phyloP scores from a whole-genome alignment of 2,888 invertebrate species.

The Formica aserva region DNA sequence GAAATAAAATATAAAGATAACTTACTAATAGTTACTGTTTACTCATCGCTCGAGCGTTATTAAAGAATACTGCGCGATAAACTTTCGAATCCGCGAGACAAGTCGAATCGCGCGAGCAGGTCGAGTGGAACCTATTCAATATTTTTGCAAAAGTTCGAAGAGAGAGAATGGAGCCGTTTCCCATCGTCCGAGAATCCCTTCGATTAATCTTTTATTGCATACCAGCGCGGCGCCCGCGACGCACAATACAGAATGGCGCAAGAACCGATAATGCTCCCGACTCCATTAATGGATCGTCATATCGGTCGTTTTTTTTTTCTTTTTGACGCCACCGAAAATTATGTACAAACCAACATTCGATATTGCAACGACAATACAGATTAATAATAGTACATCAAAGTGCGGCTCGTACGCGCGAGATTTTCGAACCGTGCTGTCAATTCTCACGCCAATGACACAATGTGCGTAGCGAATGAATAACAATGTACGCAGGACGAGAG shows the following conservation, averaged over 20 bases:
- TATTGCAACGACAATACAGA: background rate
- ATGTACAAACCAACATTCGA: background rate
- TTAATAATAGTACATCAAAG: conserved; percentile 34
- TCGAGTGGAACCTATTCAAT: conserved; percentile 50
- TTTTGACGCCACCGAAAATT: conserved; percentile 42
- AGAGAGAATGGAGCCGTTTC: conserved; percentile 55
- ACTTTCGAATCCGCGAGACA: conserved; percentile 36
- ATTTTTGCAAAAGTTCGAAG: conserved; percentile 59
- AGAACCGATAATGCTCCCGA: conserved; percentile 65
- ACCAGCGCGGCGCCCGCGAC: conserved; percentile 34
- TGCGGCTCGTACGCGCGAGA: background rate
- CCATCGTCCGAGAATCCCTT: conserved; percentile 43
- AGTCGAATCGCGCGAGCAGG: conserved; percentile 38
- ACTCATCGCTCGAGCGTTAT: background rate
- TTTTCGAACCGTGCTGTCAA: conserved; percentile 15
- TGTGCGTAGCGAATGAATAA: conserved; percentile 10
- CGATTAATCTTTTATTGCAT: conserved; percentile 65
- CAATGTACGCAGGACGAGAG: conserved; percentile 20
- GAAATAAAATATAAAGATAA: conserved; percentile 29
- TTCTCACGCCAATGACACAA: background rate
- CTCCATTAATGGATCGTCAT: conserved; percentile 61
- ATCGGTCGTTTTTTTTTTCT: conserved; percentile 32
- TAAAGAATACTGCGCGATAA: conserved; percentile 29
- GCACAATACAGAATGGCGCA: conserved; percentile 46
- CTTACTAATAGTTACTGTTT: conserved; percentile 29